Base-by-base conservation (phyloP, 2,888 invertebrate species). In the Acleris literana region DNA sequence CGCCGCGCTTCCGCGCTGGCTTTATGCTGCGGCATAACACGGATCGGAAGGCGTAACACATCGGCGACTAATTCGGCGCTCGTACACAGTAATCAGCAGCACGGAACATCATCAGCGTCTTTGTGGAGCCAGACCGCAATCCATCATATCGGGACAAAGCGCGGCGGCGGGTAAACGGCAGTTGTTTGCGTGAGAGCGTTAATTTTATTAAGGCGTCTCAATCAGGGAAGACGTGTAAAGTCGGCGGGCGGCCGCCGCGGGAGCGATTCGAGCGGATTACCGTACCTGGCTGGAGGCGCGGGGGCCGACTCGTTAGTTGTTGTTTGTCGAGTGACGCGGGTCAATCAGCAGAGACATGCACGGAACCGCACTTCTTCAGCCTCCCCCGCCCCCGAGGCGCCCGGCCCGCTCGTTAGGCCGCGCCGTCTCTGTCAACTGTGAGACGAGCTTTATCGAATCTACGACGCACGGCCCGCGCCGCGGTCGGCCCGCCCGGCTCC, bases 261-360 rank as follows among this genome's bases (percentile, higher is more conserved):
- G 86, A 87, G 84, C 83, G 88, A 87, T 86, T 85, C 85, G 83
- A 84, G 87, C 85, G 86, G 86, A 87, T 88, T 84, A 78, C 77
- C 73, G 76, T 74, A 79, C 83, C 85, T 86, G 90, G 86, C 85
- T 86, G 90, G 86, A 88, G 89, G 91, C 86, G 89, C 86, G 88
- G 87, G 85, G 88, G 85, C 84, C 85, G 85, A 88, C 91, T 92
- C 92, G 92, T 92, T 92, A 92, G 91, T 92, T 92, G 92, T 92
- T 92, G 92, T 92, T 92, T 92, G 92, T 90, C 86, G 86, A 92
- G 92, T 92, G 91, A 91, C 92, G 91, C 92, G 91, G 92, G 92
- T 92, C 92, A 92, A 92, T 92, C 92, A 92, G 92, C 90, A 91
- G 91, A 89, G 91, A 88, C 92, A 92, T 92, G 92, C 92, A 92